Conservation (phyloP, 2,113 vertebrate genomes). For the Psammodynastes pulverulentus region DNA sequence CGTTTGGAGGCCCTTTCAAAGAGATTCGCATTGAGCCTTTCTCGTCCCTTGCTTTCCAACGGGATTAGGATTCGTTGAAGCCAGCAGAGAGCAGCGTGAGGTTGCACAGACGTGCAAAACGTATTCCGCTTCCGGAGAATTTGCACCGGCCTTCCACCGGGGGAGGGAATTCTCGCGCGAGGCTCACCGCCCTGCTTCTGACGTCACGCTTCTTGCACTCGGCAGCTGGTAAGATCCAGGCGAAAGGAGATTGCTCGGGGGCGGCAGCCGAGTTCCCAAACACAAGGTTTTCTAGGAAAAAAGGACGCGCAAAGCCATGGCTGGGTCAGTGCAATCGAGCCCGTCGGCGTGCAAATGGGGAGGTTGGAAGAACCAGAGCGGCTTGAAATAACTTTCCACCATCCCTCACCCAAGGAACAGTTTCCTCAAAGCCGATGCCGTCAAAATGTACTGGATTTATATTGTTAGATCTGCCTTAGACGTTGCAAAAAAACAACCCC, state of each 20-base stretch:
- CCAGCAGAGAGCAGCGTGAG: background rate
- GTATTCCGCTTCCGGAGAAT: background rate
- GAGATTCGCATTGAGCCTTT: background rate
- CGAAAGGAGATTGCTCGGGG: background rate
- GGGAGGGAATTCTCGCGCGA: background rate
- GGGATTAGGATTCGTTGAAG: no score
- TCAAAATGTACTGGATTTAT: background rate
- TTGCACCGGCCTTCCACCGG: background rate
- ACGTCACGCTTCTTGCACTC: background rate
- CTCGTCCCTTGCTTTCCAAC: background rate
- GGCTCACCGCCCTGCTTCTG: background rate
- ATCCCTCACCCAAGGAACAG: background rate
- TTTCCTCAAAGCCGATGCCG: background rate
- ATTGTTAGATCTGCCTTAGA: background rate
- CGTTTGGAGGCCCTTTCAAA: background rate
- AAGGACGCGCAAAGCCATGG: background rate
- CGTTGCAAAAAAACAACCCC: background rate
- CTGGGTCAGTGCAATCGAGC: background rate
- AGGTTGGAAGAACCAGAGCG: background rate
- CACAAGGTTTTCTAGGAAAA: background rate
- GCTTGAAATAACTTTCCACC: background rate
- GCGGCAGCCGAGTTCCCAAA: background rate
- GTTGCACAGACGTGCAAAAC: accelerated
- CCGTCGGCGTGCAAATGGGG: background rate
- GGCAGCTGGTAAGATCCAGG: background rate